Evolutionary conservation across 2,888 invertebrate genomes (phyloP), one percentile per base, ranked within the genome.

Genomic region (Oligia fasciuncula): DNA sequence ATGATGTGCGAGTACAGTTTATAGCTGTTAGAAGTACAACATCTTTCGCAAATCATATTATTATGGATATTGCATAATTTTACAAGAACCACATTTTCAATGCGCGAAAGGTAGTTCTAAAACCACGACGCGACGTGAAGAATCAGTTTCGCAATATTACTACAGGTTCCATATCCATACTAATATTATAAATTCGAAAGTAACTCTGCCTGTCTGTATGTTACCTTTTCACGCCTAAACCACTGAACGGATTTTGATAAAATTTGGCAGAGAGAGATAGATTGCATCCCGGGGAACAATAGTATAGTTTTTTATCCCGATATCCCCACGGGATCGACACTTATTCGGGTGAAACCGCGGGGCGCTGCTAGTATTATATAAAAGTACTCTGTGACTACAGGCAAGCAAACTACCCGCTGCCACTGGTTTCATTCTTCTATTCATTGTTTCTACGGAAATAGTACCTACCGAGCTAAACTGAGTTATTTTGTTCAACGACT

Each of bases 111-210:
- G 54, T 40, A 17, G 17, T 6, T 57, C 19, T 19, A 60, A 71
- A 60, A 71, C 71, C 71, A 11, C 71, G n/a, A 62, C 13, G 13
- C 71, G 4, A 71, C 71, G 71, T 71, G 71, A 71, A 19, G n/a
- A 62, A 71, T 71, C 62, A 71, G 71, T 43, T 71, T 43, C 2
- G 40, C 71, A 62, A 60, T 43, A 71, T 60, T 43, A 43, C 19
- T n/a, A 62, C 2, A 11, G 46, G 46, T 46, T 11, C 46, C 46
- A 46, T 46, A 46, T 46, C 43, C 43, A 46, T 46, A 11, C 43
- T 9, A 40, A 5, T 40, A 40, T 40, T 40, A 40, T 40, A 40
- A 40, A 40, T 40, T 40, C 40, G 40, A 40, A 40, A 40, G 40
- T 40, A 40, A 40, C 40, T 40, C 40, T 40, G 40, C 3, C 40